Evolutionary conservation across 23 tunicate species (phyloP).

Genomic region (Aplidium turbinatum): DNA sequence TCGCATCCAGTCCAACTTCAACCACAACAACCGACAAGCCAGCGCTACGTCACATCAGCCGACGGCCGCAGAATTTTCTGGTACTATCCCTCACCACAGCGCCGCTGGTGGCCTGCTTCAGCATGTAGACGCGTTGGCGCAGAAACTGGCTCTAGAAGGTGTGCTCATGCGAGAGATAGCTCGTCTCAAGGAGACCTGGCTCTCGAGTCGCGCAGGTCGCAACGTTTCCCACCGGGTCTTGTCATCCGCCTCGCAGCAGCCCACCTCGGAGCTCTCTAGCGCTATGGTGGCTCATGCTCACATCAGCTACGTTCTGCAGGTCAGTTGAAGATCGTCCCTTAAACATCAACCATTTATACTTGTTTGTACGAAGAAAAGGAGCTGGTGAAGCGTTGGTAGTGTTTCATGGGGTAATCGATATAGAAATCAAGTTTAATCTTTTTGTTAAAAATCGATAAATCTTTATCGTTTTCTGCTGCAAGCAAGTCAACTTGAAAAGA

Average conservation of each 20-base stretch:
- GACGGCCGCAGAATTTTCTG: slow-evolving; percentile 60
- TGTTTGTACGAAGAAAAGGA: no score
- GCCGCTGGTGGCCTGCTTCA: slow-evolving; percentile 49
- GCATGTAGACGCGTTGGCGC: slow-evolving; percentile 81
- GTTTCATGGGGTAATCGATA: no score
- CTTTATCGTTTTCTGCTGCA: no score
- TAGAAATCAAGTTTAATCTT: no score
- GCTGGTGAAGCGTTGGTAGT: no score
- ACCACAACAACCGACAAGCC: slow-evolving; percentile 18
- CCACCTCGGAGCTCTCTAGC: slow-evolving; percentile 32
- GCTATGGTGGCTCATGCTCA: slow-evolving; percentile 75
- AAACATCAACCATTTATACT: no score
- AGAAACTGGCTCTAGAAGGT: slow-evolving; percentile 80
- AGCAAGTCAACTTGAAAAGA: no score
- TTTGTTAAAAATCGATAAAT: no score
- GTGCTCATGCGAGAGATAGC: slow-evolving; percentile 72
- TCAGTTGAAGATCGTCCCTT: no score
- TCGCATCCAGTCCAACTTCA: no score
- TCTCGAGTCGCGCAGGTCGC: slow-evolving; percentile 31
- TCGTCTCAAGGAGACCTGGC: slow-evolving; percentile 46
- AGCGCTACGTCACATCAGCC: slow-evolving; percentile 58
- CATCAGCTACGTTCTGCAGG: slow-evolving; percentile 79
- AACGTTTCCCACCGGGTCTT: slow-evolving; percentile 14
- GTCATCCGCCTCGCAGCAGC: slow-evolving; percentile 8
- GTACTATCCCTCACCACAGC: slow-evolving; percentile 21